Conservation (phyloP, 2,113 vertebrate species). For the Nycticebus coucang region DNA sequence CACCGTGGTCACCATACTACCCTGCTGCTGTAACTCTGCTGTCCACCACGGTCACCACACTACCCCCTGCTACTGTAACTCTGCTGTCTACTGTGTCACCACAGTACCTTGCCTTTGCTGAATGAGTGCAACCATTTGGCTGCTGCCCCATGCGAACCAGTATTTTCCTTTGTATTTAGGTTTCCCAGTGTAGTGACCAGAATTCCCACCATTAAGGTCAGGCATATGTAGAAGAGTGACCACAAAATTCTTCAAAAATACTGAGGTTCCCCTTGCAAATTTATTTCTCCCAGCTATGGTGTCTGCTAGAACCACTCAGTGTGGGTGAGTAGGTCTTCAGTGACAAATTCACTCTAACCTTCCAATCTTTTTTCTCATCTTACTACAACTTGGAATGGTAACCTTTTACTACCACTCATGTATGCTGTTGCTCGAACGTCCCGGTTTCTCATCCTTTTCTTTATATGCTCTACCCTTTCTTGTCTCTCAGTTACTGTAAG, state of each 20-base stretch:
- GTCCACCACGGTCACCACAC: no score
- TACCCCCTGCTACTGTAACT: no score
- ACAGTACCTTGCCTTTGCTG: neutral
- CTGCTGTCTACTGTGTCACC: neutral
- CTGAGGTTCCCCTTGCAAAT: neutral
- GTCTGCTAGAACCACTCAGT: neutral
- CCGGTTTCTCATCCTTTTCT: neutral
- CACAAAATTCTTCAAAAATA: neutral
- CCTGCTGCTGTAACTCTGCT: neutral
- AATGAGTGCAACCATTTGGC: neutral
- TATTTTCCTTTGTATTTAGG: neutral
- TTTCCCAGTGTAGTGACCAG: neutral
- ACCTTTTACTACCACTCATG: neutral
- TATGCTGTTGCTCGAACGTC: neutral
- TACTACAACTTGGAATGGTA: neutral
- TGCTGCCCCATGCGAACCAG: neutral
- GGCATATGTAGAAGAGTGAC: neutral
- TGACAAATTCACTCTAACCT: neutral
- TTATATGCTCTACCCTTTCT: neutral
- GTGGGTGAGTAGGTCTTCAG: neutral
- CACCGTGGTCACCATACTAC: no score
- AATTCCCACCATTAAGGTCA: neutral
- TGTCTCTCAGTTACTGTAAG: neutral
- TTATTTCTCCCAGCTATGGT: neutral
- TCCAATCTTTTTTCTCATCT: neutral